Percentiles rank a stretch among this genome's conserved stretches.
Evolutionary conservation across 2,888 invertebrate genomes (phyloP).

Genomic region (Pachycephus smyrnensis): DNA sequence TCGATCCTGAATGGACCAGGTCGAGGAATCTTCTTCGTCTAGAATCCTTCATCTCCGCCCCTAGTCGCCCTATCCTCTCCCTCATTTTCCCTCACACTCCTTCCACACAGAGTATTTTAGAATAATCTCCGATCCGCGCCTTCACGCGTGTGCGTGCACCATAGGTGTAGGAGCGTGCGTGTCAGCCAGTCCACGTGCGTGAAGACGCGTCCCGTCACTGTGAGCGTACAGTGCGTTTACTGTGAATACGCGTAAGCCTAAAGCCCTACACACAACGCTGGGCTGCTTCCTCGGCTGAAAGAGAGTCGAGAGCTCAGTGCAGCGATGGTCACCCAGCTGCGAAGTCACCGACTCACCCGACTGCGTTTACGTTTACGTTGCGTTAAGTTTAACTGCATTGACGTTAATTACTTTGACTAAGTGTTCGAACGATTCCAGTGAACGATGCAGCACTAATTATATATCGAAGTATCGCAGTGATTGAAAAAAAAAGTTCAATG

Average conservation of each 20-base stretch:
- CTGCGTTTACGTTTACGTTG: neutral
- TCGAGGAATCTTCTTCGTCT: slow-evolving; percentile 12
- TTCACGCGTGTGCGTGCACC: slow-evolving; percentile 39
- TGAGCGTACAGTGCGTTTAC: slow-evolving; percentile 1
- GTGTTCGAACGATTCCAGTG: neutral
- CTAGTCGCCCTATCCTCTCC: neutral
- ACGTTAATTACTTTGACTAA: neutral
- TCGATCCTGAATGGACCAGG: slow-evolving; percentile 1
- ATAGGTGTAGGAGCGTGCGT: neutral
- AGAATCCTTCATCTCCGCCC: slow-evolving; percentile 10
- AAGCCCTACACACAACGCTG: slow-evolving; percentile 46
- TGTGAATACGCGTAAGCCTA: slow-evolving; percentile 27
- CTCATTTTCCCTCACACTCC: slow-evolving; percentile 11
- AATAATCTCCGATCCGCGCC: slow-evolving; percentile 29
- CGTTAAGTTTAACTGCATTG: neutral
- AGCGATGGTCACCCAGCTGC: slow-evolving; percentile 62
- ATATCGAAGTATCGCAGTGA: neutral
- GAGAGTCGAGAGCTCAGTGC: slow-evolving; percentile 54
- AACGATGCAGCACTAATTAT: neutral
- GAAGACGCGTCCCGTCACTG: neutral
- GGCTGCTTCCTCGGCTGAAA: slow-evolving; percentile 42
- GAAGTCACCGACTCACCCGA: slow-evolving; percentile 42
- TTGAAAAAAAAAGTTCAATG: neutral
- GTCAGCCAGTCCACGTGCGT: slow-evolving; percentile 7
- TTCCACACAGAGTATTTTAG: slow-evolving; percentile 19